Evolutionary conservation across 2,797 vertebrate genomes (phyloP).

Genomic region (Mallotus villosus): DNA sequence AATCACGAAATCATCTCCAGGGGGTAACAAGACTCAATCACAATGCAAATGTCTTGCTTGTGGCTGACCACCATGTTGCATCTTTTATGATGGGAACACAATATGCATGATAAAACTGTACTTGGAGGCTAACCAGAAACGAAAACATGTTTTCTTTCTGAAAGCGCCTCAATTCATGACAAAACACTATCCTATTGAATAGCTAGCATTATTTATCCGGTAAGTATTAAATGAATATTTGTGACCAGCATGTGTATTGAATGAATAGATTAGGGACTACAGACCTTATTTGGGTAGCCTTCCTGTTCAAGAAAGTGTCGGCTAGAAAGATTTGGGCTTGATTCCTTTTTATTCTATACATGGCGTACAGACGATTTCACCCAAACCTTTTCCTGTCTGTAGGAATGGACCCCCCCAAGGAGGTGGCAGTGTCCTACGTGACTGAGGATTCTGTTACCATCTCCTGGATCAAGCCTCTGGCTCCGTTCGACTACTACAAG

Average conservation of each 20-base stretch:
- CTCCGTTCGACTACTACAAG: conserved; percentile 90
- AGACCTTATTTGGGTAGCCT: too few species aligned
- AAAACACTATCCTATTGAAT: too few species aligned
- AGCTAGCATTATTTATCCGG: too few species aligned
- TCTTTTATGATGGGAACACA: neutral
- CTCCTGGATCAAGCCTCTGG: conserved; percentile 85
- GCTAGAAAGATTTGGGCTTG: too few species aligned
- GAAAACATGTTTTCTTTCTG: neutral
- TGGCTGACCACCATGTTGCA: neutral
- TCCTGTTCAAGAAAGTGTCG: too few species aligned
- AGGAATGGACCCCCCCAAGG: conserved; percentile 91
- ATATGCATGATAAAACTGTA: conserved; percentile 4
- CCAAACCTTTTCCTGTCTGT: neutral
- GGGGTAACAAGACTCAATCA: conserved; percentile 39
- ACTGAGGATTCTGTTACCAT: conserved; percentile 84
- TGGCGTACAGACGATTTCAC: neutral
- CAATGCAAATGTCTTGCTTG: conserved; percentile 45
- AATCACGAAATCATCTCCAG: conserved; percentile 45
- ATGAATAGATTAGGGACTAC: too few species aligned
- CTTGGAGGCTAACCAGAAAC: neutral
- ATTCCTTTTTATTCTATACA: too few species aligned
- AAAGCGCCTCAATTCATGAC: neutral
- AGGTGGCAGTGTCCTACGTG: conserved; percentile 83
- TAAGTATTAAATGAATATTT: neutral
- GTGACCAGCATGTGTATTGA: neutral